Conservation (phyloP, 2,113 vertebrate species). For the Sterna hirundo region DNA sequence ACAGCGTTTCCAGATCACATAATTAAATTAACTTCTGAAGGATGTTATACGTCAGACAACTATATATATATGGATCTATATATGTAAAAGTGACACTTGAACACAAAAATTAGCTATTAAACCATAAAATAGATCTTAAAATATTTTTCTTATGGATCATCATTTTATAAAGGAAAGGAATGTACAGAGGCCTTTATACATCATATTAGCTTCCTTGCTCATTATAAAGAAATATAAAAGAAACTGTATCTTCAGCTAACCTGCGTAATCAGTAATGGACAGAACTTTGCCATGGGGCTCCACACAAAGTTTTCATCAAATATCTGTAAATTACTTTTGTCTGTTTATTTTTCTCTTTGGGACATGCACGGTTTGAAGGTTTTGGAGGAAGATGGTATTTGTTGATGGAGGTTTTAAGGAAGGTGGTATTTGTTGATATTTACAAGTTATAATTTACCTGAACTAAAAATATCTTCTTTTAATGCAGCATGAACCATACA, state of each 20-base stretch:
- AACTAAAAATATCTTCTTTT: conserved; percentile 46
- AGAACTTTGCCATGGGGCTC: not conserved
- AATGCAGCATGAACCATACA: conserved; percentile 31
- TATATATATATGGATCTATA: not conserved
- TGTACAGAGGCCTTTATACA: not conserved
- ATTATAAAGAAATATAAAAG: conserved; percentile 19
- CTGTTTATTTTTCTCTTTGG: conserved; percentile 15
- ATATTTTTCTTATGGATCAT: not conserved
- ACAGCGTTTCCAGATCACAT: not conserved
- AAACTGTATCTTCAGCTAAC: conserved; percentile 12
- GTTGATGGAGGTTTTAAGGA: not conserved
- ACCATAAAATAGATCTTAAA: not conserved
- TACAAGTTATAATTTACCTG: conserved; percentile 57
- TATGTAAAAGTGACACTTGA: not conserved
- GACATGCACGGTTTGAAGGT: conserved; percentile 4
- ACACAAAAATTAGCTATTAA: not conserved
- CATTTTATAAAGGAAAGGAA: not conserved
- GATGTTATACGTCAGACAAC: not conserved
- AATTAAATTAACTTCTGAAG: not conserved
- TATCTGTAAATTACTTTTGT: conserved; percentile 57
- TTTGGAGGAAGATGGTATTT: not conserved
- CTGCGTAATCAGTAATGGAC: not conserved
- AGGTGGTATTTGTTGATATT: conserved; percentile 20
- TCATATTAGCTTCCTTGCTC: not conserved
- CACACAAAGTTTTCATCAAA: conserved; percentile 49